A percentile compares a stretch with the other conserved stretches of the same genome.
These are phyloP conservation scores for Ictalurus furcatus DNA, from an alignment of 2,113 vertebrate genomes.

Conservation along the genomic window DNA sequence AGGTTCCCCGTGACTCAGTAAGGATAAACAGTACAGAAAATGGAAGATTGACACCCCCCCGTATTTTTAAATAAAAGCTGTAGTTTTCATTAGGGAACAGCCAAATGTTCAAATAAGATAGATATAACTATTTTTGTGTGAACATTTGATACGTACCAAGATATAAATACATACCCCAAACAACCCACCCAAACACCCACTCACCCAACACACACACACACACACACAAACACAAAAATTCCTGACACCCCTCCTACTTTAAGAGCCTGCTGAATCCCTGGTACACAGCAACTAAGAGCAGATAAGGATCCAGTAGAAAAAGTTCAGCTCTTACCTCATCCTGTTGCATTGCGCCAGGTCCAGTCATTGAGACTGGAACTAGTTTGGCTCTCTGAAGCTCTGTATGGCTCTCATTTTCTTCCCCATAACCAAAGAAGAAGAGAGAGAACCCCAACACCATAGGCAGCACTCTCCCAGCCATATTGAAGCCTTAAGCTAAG, in stretches of 20 bases:
- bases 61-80: too few species aligned
- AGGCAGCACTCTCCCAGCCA: constrained; percentile 46
- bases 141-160: too few species aligned
- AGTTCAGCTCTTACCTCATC: constrained; percentile 24
- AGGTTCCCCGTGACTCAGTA: too few species aligned
- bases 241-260: not conserved
- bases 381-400: not conserved
- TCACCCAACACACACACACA: not conserved
- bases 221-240: not conserved
- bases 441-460: constrained; percentile 52
- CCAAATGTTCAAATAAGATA: too few species aligned
- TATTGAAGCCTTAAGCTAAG: constrained; percentile 27
- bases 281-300: not conserved
- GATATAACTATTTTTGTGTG: too few species aligned
- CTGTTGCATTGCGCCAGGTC: not conserved
- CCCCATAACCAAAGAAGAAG: constrained; percentile 47
- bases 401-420: not conserved
- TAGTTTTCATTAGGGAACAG: too few species aligned
- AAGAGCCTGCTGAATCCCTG: not conserved
- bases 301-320: not conserved
- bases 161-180: too few species aligned
- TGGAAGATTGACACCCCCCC: too few species aligned
- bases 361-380: not conserved
- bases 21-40: too few species aligned
- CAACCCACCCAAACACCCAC: too few species aligned